Evolutionary conservation across 2,888 invertebrate genomes (phyloP).

Genomic region (Charanyca ferruginea): DNA sequence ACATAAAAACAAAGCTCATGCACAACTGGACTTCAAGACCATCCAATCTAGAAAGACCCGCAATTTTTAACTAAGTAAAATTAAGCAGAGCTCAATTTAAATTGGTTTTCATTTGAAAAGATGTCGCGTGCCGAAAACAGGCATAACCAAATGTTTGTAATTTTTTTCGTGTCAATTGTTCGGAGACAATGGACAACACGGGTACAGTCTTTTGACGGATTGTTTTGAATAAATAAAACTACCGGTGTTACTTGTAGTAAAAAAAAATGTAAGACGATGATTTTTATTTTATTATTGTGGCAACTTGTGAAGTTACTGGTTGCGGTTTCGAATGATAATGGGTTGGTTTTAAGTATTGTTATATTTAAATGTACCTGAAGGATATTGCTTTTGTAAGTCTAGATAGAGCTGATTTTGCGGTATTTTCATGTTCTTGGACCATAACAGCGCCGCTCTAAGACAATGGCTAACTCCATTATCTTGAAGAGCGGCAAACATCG

Average conservation of each 20-base stretch:
- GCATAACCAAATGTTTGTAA: constrained; percentile 60
- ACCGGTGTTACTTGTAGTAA: constrained; percentile 67
- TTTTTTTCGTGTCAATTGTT: constrained; percentile 69
- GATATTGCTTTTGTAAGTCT: background rate
- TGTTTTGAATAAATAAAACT: constrained; percentile 73
- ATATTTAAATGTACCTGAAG: constrained; percentile 14
- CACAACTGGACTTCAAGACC: background rate
- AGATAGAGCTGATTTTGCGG: constrained; percentile 4
- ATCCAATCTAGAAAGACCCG: constrained; percentile 37
- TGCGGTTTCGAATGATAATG: constrained; percentile 46
- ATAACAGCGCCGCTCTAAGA: background rate
- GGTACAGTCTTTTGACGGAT: constrained; percentile 66
- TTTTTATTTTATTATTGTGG: constrained; percentile 53
- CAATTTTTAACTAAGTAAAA: constrained; percentile 3
- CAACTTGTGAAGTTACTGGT: constrained; percentile 37
- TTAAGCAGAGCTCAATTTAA: constrained; percentile 25
- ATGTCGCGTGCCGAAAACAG: constrained; percentile 70
- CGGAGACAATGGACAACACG: constrained; percentile 60
- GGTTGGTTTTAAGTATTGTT: constrained; percentile 25
- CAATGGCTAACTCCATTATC: too few species aligned
- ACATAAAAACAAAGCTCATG: background rate
- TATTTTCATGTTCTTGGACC: too few species aligned
- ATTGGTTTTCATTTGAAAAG: constrained; percentile 42
- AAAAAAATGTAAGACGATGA: constrained; percentile 40
- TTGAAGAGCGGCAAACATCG: too few species aligned